Evolutionary conservation across 2,888 invertebrate genomes (phyloP).

Genomic region (Philereme vetulata): DNA sequence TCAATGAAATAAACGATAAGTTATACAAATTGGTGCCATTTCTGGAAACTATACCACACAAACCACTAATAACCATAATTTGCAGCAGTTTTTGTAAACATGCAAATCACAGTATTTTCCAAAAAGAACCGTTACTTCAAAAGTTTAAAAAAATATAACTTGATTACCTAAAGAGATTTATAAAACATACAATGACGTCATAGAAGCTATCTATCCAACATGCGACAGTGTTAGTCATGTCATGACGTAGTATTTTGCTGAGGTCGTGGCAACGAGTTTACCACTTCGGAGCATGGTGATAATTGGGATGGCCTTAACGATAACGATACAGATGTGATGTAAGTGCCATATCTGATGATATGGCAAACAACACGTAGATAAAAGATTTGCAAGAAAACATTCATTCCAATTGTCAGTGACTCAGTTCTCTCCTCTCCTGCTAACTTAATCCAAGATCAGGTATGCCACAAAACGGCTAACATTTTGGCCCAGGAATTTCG

Average conservation of each 20-base stretch:
- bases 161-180: not conserved
- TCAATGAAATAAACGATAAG: no score
- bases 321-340: constrained; percentile 41
- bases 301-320: constrained; percentile 61
- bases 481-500: no score
- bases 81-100: no score
- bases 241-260: not conserved
- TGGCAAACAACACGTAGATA: not conserved
- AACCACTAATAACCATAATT: no score
- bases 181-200: constrained; percentile 27
- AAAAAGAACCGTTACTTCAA: no score
- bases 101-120: no score
- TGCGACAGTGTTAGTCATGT: constrained; percentile 55
- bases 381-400: not conserved
- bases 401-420: not conserved
- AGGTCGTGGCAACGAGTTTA: constrained; percentile 46
- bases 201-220: constrained; percentile 30
- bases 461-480: no score
- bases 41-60: no score
- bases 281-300: constrained; percentile 54
- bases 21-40: no score
- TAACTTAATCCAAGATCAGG: no score
- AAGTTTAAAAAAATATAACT: no score
- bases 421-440: no score
- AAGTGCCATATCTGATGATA: constrained; percentile 21